Evolutionary conservation across 2,113 vertebrate species (phyloP), one percentile per base, ranked within the genome.

Genomic region (Dicaeum eximium): DNA sequence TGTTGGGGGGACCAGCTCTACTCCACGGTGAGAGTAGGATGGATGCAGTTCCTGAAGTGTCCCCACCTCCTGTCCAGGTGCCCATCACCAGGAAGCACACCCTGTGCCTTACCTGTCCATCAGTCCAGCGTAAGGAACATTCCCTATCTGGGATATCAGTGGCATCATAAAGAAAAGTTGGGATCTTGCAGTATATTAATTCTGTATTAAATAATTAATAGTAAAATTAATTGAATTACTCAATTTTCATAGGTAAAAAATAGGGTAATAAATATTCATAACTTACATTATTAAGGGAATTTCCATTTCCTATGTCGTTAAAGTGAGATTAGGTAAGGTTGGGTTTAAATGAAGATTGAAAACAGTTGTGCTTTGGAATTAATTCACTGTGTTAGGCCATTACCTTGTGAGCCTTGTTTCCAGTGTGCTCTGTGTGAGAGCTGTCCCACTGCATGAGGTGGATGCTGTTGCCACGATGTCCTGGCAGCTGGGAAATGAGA

Each of bases 171-270:
- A 90, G 92, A 78, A 73, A 67, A 47, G 21, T 91, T 77, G 66
- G 87, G 97, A 97, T 97, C 97, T 97, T 91, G 91, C 95, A 93
- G 94, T 98, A 69, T 98, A 98, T 99, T 98, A 98, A 99, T 99
- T 99, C 98, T 98, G 95, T 97, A 98, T 98, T 98, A 98, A 98
- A 98, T 98, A 99, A 99, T 99, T 98, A 98, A 99, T 98, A 98
- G 96, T 97, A 98, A 98, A 98, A 98, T 98, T 98, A 99, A 99
- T 98, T 98, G 98, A 98, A 99, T 99, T 98, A 99, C 99, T 99
- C 97, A 98, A 93, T 97, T 98, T 98, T 98, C 98, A n/a, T n/a
- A 98, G 96, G 97, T 98, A 98, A 97, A 94, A 98, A 98, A 98
- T 98, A 96, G 97, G 96, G 97, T 98, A 96, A 99, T 99, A 99